Percentiles rank a stretch among this genome's conserved stretches.
Conservation (phyloP, 1,140 invertebrate genomes). For the Drosophila ercepeae region DNA sequence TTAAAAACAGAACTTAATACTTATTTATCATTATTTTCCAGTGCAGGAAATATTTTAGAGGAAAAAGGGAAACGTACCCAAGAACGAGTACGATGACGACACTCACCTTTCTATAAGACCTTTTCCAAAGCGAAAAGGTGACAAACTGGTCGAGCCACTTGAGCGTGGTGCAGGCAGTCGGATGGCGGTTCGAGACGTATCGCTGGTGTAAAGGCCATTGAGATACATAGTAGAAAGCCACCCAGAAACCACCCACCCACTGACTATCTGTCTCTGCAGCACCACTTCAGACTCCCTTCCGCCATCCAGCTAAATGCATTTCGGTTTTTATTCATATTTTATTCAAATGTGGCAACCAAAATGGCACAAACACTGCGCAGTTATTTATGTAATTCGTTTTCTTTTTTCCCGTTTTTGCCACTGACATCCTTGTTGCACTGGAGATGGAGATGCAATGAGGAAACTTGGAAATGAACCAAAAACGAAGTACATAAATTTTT, state of each 20-base stretch:
- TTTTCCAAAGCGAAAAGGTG: slow-evolving; percentile 71
- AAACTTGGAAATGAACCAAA: slow-evolving; percentile 46
- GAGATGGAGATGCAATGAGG: slow-evolving; percentile 42
- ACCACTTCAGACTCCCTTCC: slow-evolving; percentile 29
- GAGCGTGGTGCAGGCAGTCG: not conserved
- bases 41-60: not conserved
- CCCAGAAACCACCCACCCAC: slow-evolving; percentile 4
- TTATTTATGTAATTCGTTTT: slow-evolving; percentile 71
- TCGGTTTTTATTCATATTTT: slow-evolving; percentile 80
- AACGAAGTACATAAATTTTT: slow-evolving; percentile 33
- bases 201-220: slow-evolving; percentile 3
- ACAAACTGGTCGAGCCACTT: slow-evolving; percentile 64
- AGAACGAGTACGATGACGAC: slow-evolving; percentile 7
- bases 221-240: not conserved
- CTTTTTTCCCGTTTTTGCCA: slow-evolving; percentile 3
- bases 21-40: not conserved
- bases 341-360: slow-evolving; percentile 79
- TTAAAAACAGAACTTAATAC: too few relatives aligned
- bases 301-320: slow-evolving; percentile 71
- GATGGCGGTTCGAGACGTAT: not conserved
- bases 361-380: slow-evolving; percentile 77
- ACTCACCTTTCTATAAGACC: slow-evolving; percentile 38
- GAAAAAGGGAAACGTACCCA: not conserved
- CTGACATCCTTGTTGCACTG: slow-evolving; percentile 12
- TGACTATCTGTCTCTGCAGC: slow-evolving; percentile 22